A percentile compares a stretch with the other conserved stretches of the same genome.
phyloP scores from a whole-genome alignment of 2,888 invertebrate species.

The Anodontia alba region DNA sequence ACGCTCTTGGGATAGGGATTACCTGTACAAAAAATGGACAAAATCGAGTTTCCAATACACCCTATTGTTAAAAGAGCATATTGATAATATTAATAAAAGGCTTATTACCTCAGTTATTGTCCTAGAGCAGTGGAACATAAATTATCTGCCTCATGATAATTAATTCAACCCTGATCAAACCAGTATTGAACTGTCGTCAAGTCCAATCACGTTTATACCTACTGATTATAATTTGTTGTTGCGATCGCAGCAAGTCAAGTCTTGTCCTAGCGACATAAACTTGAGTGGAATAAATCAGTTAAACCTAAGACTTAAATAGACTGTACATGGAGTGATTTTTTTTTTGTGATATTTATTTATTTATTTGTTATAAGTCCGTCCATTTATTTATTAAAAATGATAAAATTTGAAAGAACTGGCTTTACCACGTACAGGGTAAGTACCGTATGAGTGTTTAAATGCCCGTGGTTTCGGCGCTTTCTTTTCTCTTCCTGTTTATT shows the following conservation, averaged over 20 bases:
- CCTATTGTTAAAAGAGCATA: neutral
- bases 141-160: conserved; percentile 15
- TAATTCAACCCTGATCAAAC: conserved; percentile 53
- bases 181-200: conserved; percentile 64
- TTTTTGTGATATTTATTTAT: conserved; percentile 54
- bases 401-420: conserved; percentile 79
- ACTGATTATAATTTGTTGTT: conserved; percentile 30
- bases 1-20: conserved; percentile 39
- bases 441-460: conserved; percentile 35
- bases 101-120: neutral
- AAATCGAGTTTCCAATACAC: conserved; percentile 13
- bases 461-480: neutral
- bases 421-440: conserved; percentile 80
- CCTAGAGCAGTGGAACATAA: conserved; percentile 6
- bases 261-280: conserved; percentile 13
- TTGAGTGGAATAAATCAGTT: conserved; percentile 15
- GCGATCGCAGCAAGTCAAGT: conserved; percentile 5
- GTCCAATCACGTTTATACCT: conserved; percentile 57
- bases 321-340: conserved; percentile 11
- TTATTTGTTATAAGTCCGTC: conserved; percentile 50
- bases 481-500: neutral
- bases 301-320: conserved; percentile 7
- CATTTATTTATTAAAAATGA: conserved; percentile 67
- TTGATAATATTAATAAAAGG: neutral
- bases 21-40: neutral